Conservation (phyloP, 2,888 invertebrate species). For the Anthoptus insignis region DNA sequence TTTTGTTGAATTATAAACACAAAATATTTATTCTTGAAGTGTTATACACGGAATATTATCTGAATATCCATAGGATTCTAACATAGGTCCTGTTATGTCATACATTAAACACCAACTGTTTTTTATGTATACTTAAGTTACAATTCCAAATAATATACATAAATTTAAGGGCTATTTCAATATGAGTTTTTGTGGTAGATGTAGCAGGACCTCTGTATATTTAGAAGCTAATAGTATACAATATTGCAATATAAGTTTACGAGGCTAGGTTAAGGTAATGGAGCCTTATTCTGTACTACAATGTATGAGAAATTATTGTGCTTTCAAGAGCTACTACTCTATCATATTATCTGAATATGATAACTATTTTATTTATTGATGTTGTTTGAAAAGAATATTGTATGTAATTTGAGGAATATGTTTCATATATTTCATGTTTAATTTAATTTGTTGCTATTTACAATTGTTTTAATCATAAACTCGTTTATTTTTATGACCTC, state of each 20-base stretch:
- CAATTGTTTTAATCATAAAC: slow-evolving; percentile 69
- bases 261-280: slow-evolving; percentile 43
- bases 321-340: slow-evolving; percentile 4
- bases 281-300: slow-evolving; percentile 19
- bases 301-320: slow-evolving; percentile 14
- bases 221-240: slow-evolving; percentile 28
- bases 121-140: slow-evolving; percentile 7
- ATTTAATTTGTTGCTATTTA: slow-evolving; percentile 81
- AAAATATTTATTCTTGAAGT: slow-evolving; percentile 73
- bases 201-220: slow-evolving; percentile 17
- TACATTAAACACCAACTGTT: not conserved
- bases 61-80: slow-evolving; percentile 66
- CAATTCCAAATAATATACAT: slow-evolving; percentile 12
- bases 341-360: slow-evolving; percentile 49
- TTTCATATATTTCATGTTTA: slow-evolving; percentile 50
- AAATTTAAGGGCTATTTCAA: not conserved
- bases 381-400: slow-evolving; percentile 65
- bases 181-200: slow-evolving; percentile 1
- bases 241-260: slow-evolving; percentile 32
- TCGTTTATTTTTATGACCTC: slow-evolving; percentile 39
- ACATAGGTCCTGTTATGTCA: slow-evolving; percentile 40
- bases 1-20: slow-evolving; percentile 66
- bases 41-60: slow-evolving; percentile 76
- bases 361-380: slow-evolving; percentile 69
- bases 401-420: slow-evolving; percentile 75